A percentile compares a stretch with the other conserved stretches of the same genome.
Conservation (phyloP, 1,140 invertebrate genomes). For the Piezodorus guildinii region DNA sequence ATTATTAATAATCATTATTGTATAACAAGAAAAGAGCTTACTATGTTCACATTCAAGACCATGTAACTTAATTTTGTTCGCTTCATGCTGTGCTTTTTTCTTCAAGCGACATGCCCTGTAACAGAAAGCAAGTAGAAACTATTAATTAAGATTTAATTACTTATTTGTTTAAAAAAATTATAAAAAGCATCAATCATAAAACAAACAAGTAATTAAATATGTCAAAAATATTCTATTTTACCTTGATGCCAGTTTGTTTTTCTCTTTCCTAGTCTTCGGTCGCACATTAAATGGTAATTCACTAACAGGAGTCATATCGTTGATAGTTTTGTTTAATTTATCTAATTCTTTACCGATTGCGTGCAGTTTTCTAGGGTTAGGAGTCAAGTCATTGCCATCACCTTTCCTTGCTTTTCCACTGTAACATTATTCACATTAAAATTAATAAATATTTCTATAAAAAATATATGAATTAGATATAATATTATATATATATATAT, state of each 20-base stretch:
- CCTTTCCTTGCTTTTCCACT: constrained; percentile 92
- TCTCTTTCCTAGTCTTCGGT: constrained; percentile 89
- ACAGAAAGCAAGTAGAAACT: constrained; percentile 20
- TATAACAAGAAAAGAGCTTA: constrained; percentile 51
- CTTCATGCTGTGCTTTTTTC: constrained; percentile 90
- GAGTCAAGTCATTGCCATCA: constrained; percentile 93
- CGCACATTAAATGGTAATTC: constrained; percentile 81
- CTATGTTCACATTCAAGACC: constrained; percentile 90
- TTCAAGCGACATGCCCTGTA: constrained; percentile 80
- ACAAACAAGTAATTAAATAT: too few species aligned
- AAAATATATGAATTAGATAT: too few species aligned
- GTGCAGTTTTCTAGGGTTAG: constrained; percentile 83
- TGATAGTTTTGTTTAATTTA: constrained; percentile 79
- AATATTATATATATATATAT: too few species aligned
- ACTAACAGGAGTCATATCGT: constrained; percentile 88
- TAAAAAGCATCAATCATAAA: too few species aligned
- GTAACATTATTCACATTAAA: constrained; percentile 23
- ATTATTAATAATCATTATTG: too few species aligned
- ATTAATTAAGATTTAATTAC: background rate
- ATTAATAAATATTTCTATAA: background rate
- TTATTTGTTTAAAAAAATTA: too few species aligned
- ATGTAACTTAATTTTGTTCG: constrained; percentile 87
- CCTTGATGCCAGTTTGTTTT: constrained; percentile 91
- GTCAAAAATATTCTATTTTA: constrained; percentile 26
- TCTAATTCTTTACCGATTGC: constrained; percentile 86